Evolutionary conservation across 2,888 invertebrate species (phyloP), one percentile per base, ranked within the genome.

Genomic region (Actias luna): DNA sequence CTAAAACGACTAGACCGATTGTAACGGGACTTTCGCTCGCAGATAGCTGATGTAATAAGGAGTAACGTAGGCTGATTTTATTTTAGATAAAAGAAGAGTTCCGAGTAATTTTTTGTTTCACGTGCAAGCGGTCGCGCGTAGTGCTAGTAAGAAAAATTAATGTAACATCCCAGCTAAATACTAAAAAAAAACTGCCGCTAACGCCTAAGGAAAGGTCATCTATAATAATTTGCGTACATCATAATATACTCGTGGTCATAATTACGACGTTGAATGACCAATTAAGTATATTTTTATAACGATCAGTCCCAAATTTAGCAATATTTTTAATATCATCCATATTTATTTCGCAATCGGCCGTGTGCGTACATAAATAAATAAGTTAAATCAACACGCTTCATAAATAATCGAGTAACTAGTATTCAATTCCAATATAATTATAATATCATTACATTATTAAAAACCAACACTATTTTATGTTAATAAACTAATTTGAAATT

Each of bases 401-500:
- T 50, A 25, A 50, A 50, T 46, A 50, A 50, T 25, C 8, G 46
- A 50, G n/a, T n/a, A n/a, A n/a, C n/a, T n/a, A n/a, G n/a, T n/a
- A n/a, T n/a, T n/a, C n/a, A n/a, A n/a, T n/a, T n/a, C n/a, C n/a
- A n/a, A n/a, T n/a, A n/a, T n/a, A n/a, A n/a, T n/a, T n/a, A n/a
- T n/a, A n/a, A n/a, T n/a, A n/a, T n/a, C n/a, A n/a, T n/a, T n/a
- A n/a, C n/a, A n/a, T n/a, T n/a, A n/a, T n/a, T n/a, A n/a, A n/a
- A n/a, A n/a, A n/a, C n/a, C n/a, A n/a, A n/a, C n/a, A n/a, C n/a
- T 18, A 10, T 25, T 10, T 4, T 50, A 22, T 10, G 8, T 42
- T 50, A 50, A 50, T 25, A 12, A 50, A 50, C 25, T 50, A 8
- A 10, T 50, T 50, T 50, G 25, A 50, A 50, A 25, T 4, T 50